Evolutionary conservation across 2,113 vertebrate genomes (phyloP).

Genomic region (Melanotaenia duboulayi): DNA sequence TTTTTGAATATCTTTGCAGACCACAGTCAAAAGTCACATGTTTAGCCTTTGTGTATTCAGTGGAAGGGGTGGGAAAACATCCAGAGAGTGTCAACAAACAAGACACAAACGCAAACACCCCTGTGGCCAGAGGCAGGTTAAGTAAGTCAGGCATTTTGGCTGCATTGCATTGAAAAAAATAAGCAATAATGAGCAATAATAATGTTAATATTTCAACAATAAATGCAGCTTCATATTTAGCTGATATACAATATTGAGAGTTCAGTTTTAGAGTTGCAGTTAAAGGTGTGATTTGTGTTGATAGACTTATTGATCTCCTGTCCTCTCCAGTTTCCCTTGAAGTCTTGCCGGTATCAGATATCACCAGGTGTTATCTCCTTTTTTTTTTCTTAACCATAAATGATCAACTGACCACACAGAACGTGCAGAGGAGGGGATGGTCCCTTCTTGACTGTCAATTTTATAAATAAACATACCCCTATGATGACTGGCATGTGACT

Average conservation of each 20-base stretch:
- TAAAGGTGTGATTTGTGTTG: conserved; percentile 21
- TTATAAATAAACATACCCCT: conserved; percentile 73
- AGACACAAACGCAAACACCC: conserved; percentile 43
- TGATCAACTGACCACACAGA: conserved; percentile 41
- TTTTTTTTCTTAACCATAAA: neutral
- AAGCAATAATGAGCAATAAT: neutral
- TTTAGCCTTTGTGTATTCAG: conserved; percentile 41
- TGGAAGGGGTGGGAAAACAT: conserved; percentile 39
- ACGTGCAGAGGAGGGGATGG: conserved; percentile 21
- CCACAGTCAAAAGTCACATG: conserved; percentile 32
- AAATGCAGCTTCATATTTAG: neutral
- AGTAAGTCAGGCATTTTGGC: conserved; percentile 20
- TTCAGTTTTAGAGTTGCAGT: conserved; percentile 13
- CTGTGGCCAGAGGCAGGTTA: conserved; percentile 18
- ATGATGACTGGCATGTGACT: conserved; percentile 80
- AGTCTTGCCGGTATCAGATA: conserved; percentile 12
- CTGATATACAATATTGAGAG: neutral
- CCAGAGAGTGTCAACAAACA: conserved; percentile 49
- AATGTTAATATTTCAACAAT: neutral
- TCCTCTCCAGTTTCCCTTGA: conserved; percentile 25
- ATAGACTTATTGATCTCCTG: conserved; percentile 34
- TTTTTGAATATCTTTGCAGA: conserved; percentile 30
- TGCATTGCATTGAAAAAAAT: neutral
- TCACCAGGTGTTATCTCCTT: neutral
- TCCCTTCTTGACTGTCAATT: conserved; percentile 42